Base-by-base conservation (phyloP, 53 echinoderm and acorn worm genomes). In the Hippasteria phrygiana region DNA sequence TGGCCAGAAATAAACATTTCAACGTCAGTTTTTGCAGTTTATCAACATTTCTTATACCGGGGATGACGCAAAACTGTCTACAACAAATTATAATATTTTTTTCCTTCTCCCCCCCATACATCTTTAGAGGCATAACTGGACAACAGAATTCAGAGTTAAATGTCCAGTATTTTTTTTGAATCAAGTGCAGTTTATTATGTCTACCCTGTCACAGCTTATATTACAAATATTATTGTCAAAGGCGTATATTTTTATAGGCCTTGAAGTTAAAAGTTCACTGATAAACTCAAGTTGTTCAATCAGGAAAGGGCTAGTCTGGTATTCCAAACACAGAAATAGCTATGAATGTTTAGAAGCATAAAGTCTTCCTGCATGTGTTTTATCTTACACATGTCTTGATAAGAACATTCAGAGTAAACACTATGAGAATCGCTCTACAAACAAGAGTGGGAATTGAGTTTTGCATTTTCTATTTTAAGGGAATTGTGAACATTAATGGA, bases 201-300 rank as follows among this genome's bases (percentile, higher is more conserved):
- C 67, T 67, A 35, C 12, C n/a, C n/a, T 0, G 1, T 32, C 7
- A 33, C 14, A 37, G 2, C 16, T 56, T 35, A 14, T 9, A 12
- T 35, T 35, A 67, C 22, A 1, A 24, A 26, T 59, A 26, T 59
- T 24, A 59, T 26, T 24, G 7, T 8, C 18, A 24, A 59, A 20
- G 59, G 26, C 22, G 26, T 17, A 14, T 14, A 20, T 59, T 59
- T 26, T 26, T 26, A 59, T 59, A 59, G 26, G 22, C 37, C 14
- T 67, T 3, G 16, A 4, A 37, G 67, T 67, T 33, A 16, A 37
- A 26, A 67, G 67, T 67, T 31, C 67, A 8, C 14, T 22, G 43
- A 73, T 73, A 73, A n/a, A 73, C 73, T 5, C 36, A 40, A 73
- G 43, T 18, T 35, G 34, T 73, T 73, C 43, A 12, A 73, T 43